Evolutionary conservation across 2,888 invertebrate species (phyloP).

Genomic region (Bugulina stolonifera): DNA sequence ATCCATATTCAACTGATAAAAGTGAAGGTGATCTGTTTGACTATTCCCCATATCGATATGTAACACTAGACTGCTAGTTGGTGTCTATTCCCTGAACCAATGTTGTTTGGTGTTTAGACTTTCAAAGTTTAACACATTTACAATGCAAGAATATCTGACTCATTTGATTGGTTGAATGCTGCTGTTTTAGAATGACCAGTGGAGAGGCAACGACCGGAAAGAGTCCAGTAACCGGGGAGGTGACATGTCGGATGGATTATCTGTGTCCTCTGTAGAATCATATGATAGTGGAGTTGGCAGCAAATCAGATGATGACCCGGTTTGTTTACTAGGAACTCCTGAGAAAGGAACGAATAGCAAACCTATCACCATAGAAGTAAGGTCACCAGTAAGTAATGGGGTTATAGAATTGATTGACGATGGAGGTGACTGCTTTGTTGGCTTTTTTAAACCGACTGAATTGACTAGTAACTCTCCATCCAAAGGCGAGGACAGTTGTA

Average conservation of each 20-base stretch:
- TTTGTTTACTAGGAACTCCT: background rate
- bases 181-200: no score
- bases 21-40: no score
- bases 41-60: no score
- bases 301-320: background rate
- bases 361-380: slow-evolving; percentile 12
- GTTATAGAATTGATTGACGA: slow-evolving; percentile 18
- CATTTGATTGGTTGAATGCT: no score
- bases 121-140: no score
- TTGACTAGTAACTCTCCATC: background rate
- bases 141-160: no score
- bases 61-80: no score
- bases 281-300: slow-evolving; percentile 21
- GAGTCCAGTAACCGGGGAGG: no score
- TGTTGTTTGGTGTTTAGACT: no score
- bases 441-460: background rate
- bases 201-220: no score
- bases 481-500: background rate
- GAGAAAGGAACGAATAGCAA: background rate
- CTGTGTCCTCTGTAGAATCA: background rate
- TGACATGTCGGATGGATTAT: background rate
- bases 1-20: no score
- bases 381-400: background rate
- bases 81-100: no score
- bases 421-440: background rate